Evolutionary conservation across 30 jellyfish, hydroid and myxozoan species (phyloP).

Genomic region (Morbakka virulenta): DNA sequence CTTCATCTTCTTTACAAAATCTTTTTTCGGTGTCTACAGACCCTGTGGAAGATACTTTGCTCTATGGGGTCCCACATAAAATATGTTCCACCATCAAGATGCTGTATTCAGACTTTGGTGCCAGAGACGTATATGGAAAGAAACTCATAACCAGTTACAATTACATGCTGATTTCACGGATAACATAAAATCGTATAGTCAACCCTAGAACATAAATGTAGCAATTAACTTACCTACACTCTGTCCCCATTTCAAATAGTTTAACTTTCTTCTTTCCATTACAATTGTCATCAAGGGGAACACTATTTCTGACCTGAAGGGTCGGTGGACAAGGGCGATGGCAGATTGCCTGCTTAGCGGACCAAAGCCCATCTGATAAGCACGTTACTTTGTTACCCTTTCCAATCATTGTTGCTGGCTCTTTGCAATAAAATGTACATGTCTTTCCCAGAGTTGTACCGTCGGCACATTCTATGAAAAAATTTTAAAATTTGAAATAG

Average conservation of each 20-base stretch:
- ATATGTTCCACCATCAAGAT: too few species aligned
- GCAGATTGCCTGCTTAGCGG: constrained; percentile 58
- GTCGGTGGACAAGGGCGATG: constrained; percentile 57
- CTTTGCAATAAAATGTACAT: constrained; percentile 48
- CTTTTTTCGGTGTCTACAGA: too few species aligned
- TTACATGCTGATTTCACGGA: too few species aligned
- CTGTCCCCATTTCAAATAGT: constrained; percentile 61
- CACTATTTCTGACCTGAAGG: constrained; percentile 41
- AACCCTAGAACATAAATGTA: too few species aligned
- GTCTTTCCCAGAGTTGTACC: constrained; percentile 52
- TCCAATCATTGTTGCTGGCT: constrained; percentile 60
- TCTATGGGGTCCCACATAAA: too few species aligned
- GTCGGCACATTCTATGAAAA: constrained; percentile 45
- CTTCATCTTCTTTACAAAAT: too few species aligned
- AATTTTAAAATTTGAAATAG: neutral
- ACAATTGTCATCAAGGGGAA: constrained; percentile 11
- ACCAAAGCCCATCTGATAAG: constrained; percentile 83
- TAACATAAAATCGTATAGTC: too few species aligned
- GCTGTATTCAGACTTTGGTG: too few species aligned
- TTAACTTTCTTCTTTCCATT: constrained; percentile 36
- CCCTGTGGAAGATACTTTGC: too few species aligned
- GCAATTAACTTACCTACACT: constrained; percentile 26
- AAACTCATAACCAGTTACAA: too few species aligned
- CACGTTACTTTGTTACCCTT: constrained; percentile 54
- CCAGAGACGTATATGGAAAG: too few species aligned